Percentiles rank a stretch among this genome's conserved stretches.
Conservation (phyloP, 2,113 vertebrate genomes). For the Dasyornis broadbenti region DNA sequence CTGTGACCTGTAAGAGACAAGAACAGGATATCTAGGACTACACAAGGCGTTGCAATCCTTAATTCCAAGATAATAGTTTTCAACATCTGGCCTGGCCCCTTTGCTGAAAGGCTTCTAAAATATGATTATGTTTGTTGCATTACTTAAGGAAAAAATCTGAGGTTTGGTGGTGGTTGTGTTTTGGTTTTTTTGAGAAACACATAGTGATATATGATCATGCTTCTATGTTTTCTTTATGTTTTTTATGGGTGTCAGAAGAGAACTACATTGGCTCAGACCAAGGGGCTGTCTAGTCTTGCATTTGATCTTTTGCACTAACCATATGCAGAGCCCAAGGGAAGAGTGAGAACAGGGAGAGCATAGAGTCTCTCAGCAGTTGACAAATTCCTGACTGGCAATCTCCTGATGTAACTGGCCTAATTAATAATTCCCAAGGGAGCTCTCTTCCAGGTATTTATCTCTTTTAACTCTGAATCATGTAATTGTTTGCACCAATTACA, state of each 20-base stretch:
- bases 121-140: background rate
- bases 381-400: background rate
- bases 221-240: background rate
- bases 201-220: background rate
- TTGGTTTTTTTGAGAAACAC: background rate
- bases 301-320: background rate
- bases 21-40: background rate
- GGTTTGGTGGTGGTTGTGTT: background rate
- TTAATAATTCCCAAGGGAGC: background rate
- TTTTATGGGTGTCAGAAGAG: background rate
- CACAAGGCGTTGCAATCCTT: background rate
- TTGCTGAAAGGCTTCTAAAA: background rate
- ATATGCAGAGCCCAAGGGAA: background rate
- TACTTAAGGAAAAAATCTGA: background rate
- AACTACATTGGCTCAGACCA: background rate
- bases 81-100: background rate
- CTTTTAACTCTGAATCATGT: background rate
- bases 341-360: background rate
- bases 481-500: background rate
- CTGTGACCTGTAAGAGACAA: constrained; percentile 81
- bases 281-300: background rate
- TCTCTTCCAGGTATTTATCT: background rate
- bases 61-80: background rate
- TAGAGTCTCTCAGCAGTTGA: background rate
- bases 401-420: background rate